Percentiles rank a stretch among this genome's conserved stretches.
Evolutionary conservation across 2,888 invertebrate genomes (phyloP).

Genomic region (Dasysyrphus albostriatus): DNA sequence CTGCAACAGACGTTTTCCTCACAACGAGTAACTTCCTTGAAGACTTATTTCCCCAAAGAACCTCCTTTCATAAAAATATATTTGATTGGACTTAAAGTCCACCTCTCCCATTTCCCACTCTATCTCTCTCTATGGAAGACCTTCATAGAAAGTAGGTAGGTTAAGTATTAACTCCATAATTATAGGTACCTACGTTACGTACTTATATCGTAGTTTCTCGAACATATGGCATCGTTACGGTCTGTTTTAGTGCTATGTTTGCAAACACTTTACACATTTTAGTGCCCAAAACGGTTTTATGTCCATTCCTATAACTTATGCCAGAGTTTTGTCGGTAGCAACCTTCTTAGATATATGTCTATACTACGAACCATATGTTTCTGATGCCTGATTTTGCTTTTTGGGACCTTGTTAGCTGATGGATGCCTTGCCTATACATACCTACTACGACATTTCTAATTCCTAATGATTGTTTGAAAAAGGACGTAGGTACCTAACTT

Average conservation of each 20-base stretch:
- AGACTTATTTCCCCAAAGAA: background rate
- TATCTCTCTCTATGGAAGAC: background rate
- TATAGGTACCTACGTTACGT: too few relatives aligned
- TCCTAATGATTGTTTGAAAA: constrained; percentile 30
- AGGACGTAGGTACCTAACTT: background rate
- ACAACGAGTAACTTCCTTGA: constrained; percentile 28
- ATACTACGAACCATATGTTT: constrained; percentile 48
- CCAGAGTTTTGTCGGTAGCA: background rate
- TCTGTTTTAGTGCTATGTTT: constrained; percentile 46
- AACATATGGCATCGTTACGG: constrained; percentile 55
- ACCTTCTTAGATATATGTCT: background rate
- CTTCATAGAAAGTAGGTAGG: constrained; percentile 2
- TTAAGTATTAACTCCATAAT: constrained; percentile 31
- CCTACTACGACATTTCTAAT: constrained; percentile 22
- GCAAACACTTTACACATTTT: constrained; percentile 50
- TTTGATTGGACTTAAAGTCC: background rate
- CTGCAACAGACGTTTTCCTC: constrained; percentile 45
- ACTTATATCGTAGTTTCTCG: constrained; percentile 49
- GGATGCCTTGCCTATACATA: too few relatives aligned
- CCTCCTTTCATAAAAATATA: background rate
- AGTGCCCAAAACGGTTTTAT: constrained; percentile 2
- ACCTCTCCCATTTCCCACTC: too few relatives aligned
- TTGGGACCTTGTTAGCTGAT: constrained; percentile 36
- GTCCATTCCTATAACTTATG: background rate
- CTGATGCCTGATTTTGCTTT: background rate